These are phyloP conservation scores for Poeciliopsis infans DNA, from an alignment of 2,797 vertebrate species.

Conservation along the genomic window DNA sequence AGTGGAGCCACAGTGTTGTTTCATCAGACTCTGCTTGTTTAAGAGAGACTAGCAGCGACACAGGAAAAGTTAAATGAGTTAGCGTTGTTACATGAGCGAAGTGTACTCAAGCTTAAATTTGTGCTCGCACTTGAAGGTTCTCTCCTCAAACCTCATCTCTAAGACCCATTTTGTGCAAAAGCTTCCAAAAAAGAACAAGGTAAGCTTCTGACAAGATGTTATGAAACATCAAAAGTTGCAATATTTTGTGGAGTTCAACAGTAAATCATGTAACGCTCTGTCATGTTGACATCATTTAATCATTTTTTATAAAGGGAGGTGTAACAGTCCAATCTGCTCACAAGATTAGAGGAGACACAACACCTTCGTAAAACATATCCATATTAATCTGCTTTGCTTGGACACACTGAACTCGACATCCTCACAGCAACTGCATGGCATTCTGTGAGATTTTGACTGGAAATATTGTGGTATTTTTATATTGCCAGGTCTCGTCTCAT, in stretches of 20 bases:
- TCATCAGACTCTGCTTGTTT: slow-evolving; percentile 1
- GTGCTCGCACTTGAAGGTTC: neutral
- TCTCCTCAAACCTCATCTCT: neutral
- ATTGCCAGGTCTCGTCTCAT: neutral
- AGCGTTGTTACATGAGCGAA: neutral
- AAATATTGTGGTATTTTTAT: neutral
- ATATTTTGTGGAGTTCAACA: neutral
- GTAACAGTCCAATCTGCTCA: neutral
- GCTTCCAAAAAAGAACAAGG: neutral
- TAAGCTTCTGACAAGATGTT: neutral
- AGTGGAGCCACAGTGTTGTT: neutral
- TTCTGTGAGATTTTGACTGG: neutral
- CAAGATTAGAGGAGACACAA: neutral
- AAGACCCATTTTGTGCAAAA: neutral
- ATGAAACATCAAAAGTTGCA: neutral
- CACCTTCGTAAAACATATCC: neutral
- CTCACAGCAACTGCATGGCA: neutral
- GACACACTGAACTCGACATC: neutral
- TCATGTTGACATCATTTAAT: neutral
- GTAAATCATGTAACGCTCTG: neutral
- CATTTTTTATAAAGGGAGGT: neutral
- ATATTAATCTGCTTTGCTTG: neutral
- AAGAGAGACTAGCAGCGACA: neutral
- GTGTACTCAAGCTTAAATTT: neutral
- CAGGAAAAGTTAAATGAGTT: neutral